Conservation (phyloP, 1,140 invertebrate genomes). For the Meloidogyne hapla region DNA sequence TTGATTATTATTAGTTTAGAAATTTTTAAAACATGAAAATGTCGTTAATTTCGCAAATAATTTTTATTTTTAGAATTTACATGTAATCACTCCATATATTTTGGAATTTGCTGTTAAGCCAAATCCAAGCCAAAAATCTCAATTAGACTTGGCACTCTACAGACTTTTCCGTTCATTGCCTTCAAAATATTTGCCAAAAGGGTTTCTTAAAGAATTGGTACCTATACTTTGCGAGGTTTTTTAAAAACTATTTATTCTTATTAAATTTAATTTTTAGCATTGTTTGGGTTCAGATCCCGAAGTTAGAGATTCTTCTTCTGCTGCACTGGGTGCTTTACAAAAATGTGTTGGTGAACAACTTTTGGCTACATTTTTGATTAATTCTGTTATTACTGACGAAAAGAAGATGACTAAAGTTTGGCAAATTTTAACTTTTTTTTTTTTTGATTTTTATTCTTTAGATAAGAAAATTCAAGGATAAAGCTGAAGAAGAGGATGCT, state of each 20-base stretch:
- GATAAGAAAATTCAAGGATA: conserved; percentile 26
- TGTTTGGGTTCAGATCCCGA: conserved; percentile 55
- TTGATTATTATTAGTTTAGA: background rate
- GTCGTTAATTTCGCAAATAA: no score
- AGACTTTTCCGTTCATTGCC: conserved; percentile 32
- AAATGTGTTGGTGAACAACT: conserved; percentile 91
- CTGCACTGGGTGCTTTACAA: conserved; percentile 86
- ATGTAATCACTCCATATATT: conserved; percentile 81
- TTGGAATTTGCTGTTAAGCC: conserved; percentile 72
- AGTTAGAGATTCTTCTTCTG: conserved; percentile 67
- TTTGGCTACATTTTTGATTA: conserved; percentile 76
- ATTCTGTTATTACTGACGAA: conserved; percentile 76
- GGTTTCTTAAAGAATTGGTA: conserved; percentile 29
- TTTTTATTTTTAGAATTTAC: no score
- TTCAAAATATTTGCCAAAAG: conserved; percentile 31
- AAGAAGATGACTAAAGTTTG: conserved; percentile 84
- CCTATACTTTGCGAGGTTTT: conserved; percentile 36
- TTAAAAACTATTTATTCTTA: background rate
- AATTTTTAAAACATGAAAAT: no score
- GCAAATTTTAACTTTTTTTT: background rate
- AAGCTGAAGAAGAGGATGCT: conserved; percentile 44
- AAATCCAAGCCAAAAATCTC: conserved; percentile 39
- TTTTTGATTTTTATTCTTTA: background rate
- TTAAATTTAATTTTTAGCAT: conserved; percentile 37
- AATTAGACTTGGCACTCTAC: conserved; percentile 39